Percentiles rank a stretch among this genome's conserved stretches.
phyloP scores from a whole-genome alignment of 2,888 invertebrate genomes.

The Oxycera nigricornis region DNA sequence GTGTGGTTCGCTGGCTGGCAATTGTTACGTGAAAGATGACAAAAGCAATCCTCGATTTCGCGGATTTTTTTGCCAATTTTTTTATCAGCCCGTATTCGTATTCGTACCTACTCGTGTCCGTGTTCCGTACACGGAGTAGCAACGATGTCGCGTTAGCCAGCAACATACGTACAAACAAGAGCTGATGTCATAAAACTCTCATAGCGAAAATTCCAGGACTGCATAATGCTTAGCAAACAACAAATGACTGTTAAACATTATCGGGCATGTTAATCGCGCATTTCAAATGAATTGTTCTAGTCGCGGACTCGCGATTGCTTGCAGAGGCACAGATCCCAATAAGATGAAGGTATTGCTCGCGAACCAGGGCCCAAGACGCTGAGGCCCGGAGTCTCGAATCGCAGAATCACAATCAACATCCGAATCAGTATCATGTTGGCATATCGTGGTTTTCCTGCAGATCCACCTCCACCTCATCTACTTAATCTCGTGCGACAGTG shows the following conservation, averaged over 20 bases:
- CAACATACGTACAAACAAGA: slow-evolving; percentile 17
- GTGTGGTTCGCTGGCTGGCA: slow-evolving; percentile 3
- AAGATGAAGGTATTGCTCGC: slow-evolving; percentile 15
- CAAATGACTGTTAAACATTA: slow-evolving; percentile 52
- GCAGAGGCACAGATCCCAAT: neutral
- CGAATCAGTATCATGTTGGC: slow-evolving; percentile 31
- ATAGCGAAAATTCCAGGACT: slow-evolving; percentile 49
- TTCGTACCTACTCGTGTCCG: neutral
- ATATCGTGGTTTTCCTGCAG: slow-evolving; percentile 37
- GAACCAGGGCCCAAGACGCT: neutral
- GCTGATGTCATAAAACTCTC: slow-evolving; percentile 51
- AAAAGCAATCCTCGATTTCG: neutral
- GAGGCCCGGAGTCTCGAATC: slow-evolving; percentile 21
- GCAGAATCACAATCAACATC: slow-evolving; percentile 35
- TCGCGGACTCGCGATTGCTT: slow-evolving; percentile 38
- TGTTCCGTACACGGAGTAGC: neutral
- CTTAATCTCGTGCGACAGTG: slow-evolving; percentile 1
- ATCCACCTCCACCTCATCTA: slow-evolving; percentile 21
- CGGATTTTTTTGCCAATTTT: neutral
- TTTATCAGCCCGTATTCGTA: slow-evolving; percentile 10
- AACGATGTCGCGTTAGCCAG: neutral
- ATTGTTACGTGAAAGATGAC: slow-evolving; percentile 16
- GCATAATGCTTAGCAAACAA: slow-evolving; percentile 51
- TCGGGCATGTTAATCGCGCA: slow-evolving; percentile 52
- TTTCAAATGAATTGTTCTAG: slow-evolving; percentile 52